Evolutionary conservation across 2,888 invertebrate species (phyloP), one percentile per base, ranked within the genome.

Genomic region (Gortyna flavago): DNA sequence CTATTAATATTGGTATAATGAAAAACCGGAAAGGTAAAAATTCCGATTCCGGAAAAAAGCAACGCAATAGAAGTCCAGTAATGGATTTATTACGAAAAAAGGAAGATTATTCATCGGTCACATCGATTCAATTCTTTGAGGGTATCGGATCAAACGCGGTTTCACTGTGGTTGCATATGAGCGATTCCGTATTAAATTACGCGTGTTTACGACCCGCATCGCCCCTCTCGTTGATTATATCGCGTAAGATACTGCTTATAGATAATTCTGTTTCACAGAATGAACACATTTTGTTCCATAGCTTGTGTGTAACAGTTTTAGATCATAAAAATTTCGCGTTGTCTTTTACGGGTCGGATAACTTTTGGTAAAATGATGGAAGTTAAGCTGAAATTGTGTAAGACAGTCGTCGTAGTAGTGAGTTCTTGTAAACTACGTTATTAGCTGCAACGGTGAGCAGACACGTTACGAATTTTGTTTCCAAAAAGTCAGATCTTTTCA

Each of bases 81-180:
- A 79, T 75, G 35, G 48, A 65, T 64, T 77, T 83, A 71, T 71
- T 61, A 35, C 61, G 57, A 64, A 57, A 68, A 79, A 80, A 67
- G n/a, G 16, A 73, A 68, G 48, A 69, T 75, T 76, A 73, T 79
- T 41, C 48, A 69, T 79, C n/a, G 54, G 77, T 64, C 72, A 75
- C 51, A 44, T 54, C 72, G 62, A 72, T 74, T 70, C 67, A 79
- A 83, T 72, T 79, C 66, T 80, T 80, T 67, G 81, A 79, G 54
- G 59, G 59, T 75, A 75, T 78, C 61, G 51, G 79, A 84, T 87
- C 78, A 78, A 82, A 85, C 68, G 79, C 62, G 78, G 65, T 75
- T 80, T 76, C 68, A 75, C 71, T 75, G 75, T 77, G 76, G 75
- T 80, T 87, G 68, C 73, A 77, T 82, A 66, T 75, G 75, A 83